Base-by-base conservation (phyloP, 2,113 vertebrate species). In the Apeltes quadracus region DNA sequence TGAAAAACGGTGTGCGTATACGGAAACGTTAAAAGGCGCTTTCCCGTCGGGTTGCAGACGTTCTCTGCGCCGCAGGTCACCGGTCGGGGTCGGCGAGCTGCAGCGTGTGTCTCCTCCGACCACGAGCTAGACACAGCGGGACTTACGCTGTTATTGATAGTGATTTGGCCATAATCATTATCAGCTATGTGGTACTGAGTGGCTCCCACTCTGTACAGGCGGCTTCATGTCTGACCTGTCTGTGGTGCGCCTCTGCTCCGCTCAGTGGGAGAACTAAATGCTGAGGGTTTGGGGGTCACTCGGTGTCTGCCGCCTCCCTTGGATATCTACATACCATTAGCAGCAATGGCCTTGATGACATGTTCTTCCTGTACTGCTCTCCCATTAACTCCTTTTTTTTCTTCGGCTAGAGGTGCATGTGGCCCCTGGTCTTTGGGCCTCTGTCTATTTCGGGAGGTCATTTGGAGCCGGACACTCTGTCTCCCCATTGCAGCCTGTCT, bases 311-410 rank as follows among this genome's bases (percentile, higher is more conserved):
- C 79, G 86, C 87, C 89, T 89, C 80, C 23, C 73, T 81, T 84
- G 90, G 85, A 93, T 93, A 93, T 89, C 82, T 76, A 85, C 72
- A 82, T 86, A 69, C 91, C 89, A 93, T 94, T 94, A 93, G 92
- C 93, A 91, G 92, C 92, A 93, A 92, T 90, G 90, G 87, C 82
- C 78, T 85, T 92, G 94, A 94, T 93, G 94, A 95, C 93, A 94
- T 92, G 91, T 92, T 92, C 91, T 95, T 95, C 95, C 93, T 94
- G 93, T 83, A 83, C 89, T 11, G 41, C 71, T 84, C 88, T 82
- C 82, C 82, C 56, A 79, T 72, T 61, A 84, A 84, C 82, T 85
- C 64, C 89, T 88, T 82, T 72, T 69, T 88, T 82, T 72, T 69
- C 75, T 72, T 67, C 61, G 41, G 75, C 84, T 85, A 44, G 74